A percentile compares a stretch with the other conserved stretches of the same genome.
Evolutionary conservation across 1,140 invertebrate genomes (phyloP).

Genomic region (Brachionus koreanus): DNA sequence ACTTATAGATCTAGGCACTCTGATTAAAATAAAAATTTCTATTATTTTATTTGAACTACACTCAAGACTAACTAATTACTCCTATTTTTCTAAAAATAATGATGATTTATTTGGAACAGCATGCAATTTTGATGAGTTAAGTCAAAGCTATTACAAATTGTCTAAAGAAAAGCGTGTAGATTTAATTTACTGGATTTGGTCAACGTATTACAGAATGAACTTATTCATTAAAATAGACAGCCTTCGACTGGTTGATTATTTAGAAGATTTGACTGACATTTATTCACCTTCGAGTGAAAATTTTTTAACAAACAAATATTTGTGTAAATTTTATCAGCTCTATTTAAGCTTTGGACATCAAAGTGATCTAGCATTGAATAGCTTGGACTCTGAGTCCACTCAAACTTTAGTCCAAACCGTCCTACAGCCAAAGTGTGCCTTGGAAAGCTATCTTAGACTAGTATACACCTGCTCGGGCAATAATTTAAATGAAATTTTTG

Average conservation of each 20-base stretch:
- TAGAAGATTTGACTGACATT: neutral
- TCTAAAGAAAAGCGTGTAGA: constrained; percentile 12
- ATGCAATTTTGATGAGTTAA: neutral
- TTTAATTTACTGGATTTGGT: constrained; percentile 21
- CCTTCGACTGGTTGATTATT: neutral
- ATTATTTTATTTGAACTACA: constrained; percentile 43
- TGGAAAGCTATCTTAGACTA: constrained; percentile 39
- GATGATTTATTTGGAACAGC: neutral
- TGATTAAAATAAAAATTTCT: constrained; percentile 19
- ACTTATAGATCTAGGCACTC: neutral
- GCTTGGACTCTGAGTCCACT: neutral
- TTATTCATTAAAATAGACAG: constrained; percentile 22
- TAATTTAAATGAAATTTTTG: neutral
- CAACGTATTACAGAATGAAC: constrained; percentile 17
- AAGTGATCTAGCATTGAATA: neutral
- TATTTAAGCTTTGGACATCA: neutral
- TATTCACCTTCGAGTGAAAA: neutral
- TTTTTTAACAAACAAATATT: constrained; percentile 8
- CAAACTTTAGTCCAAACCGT: neutral
- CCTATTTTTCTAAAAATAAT: neutral
- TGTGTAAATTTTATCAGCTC: constrained; percentile 22
- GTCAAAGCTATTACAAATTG: neutral
- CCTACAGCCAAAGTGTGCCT: neutral
- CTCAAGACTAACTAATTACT: constrained; percentile 19
- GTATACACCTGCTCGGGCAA: neutral